Conservation (phyloP, 2,113 vertebrate species). For the Corapipo altera region DNA sequence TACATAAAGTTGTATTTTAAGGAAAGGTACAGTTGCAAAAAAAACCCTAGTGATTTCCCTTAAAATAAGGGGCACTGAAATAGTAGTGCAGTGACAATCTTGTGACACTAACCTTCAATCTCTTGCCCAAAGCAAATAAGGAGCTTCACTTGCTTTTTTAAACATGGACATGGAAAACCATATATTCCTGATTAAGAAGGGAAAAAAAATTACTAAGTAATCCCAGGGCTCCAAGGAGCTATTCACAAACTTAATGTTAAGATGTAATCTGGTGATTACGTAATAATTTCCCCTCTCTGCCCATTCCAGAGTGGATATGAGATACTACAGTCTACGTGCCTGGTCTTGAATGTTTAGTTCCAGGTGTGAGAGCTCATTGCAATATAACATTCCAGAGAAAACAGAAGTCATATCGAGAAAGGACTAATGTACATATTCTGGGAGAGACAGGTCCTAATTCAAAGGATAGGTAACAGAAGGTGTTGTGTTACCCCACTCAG, state of each 20-base stretch:
- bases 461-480: neutral
- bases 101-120: neutral
- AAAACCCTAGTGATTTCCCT: neutral
- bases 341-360: constrained; percentile 4
- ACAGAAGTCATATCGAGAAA: neutral
- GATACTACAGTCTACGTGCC: neutral
- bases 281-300: constrained; percentile 43
- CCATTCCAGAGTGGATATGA: neutral
- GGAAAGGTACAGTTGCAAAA: neutral
- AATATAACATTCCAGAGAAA: neutral
- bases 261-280: neutral
- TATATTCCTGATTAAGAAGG: neutral
- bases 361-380: constrained; percentile 1
- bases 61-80: neutral
- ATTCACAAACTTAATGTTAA: neutral
- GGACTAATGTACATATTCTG: neutral
- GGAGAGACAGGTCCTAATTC: neutral
- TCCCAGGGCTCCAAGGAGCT: neutral
- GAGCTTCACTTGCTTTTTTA: neutral
- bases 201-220: neutral
- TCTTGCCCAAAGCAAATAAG: neutral
- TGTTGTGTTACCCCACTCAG: neutral
- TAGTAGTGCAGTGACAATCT: neutral
- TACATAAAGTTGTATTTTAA: neutral
- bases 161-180: neutral